Percentiles rank a stretch among this genome's conserved stretches.
phyloP scores from a whole-genome alignment of 2,113 vertebrate genomes.

The Ammodytes marinus region DNA sequence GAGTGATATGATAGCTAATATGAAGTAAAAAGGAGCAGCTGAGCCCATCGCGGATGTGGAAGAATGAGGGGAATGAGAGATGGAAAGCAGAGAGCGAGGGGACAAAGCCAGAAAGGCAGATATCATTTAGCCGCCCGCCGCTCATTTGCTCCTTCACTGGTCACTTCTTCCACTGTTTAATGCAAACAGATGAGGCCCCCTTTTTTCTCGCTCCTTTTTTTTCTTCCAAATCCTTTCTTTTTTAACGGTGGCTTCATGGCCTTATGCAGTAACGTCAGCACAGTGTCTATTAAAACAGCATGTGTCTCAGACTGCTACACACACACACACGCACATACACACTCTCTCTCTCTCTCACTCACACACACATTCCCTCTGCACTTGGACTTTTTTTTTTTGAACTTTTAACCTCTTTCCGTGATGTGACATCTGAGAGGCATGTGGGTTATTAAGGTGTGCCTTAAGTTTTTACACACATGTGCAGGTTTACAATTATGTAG shows the following conservation, averaged over 20 bases:
- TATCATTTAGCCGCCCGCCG: slow-evolving; percentile 59
- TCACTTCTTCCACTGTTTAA: slow-evolving; percentile 76
- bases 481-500: not conserved
- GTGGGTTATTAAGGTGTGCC: slow-evolving; percentile 18
- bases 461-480: not conserved
- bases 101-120: slow-evolving; percentile 48
- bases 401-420: slow-evolving; percentile 79
- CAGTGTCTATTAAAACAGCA: slow-evolving; percentile 80
- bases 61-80: slow-evolving; percentile 25
- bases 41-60: slow-evolving; percentile 1
- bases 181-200: slow-evolving; percentile 67
- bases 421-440: slow-evolving; percentile 45
- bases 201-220: slow-evolving; percentile 64
- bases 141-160: slow-evolving; percentile 68
- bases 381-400: slow-evolving; percentile 59
- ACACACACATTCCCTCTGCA: slow-evolving; percentile 40
- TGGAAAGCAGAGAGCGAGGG: slow-evolving; percentile 25
- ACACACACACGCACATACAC: slow-evolving; percentile 51
- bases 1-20: not conserved
- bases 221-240: slow-evolving; percentile 61
- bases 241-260: slow-evolving; percentile 76
- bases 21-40: slow-evolving; percentile 31
- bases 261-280: slow-evolving; percentile 72
- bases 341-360: too few species aligned
- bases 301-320: slow-evolving; percentile 67